These are phyloP conservation scores for Laticauda laticaudata DNA, from an alignment of 2,113 vertebrate genomes.

Conservation along the genomic window DNA sequence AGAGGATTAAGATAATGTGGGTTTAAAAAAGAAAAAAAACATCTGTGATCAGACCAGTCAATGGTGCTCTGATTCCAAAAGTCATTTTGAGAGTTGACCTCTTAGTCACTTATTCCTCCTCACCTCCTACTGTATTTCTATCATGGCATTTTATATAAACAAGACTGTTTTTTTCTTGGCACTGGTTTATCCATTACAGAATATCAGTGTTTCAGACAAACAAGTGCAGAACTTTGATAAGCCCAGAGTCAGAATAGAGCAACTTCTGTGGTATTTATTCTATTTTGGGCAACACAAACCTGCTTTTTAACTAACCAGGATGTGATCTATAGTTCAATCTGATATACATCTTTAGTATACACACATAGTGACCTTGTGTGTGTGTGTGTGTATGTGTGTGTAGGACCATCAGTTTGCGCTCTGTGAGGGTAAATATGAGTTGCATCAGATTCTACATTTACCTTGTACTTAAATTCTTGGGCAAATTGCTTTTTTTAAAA, in stretches of 20 bases:
- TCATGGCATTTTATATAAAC: background rate
- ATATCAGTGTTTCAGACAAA: background rate
- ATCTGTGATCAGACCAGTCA: background rate
- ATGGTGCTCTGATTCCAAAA: background rate
- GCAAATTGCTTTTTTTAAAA: background rate
- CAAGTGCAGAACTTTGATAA: background rate
- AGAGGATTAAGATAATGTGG: background rate
- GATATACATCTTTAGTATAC: background rate
- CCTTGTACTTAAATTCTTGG: background rate
- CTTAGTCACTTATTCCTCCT: background rate
- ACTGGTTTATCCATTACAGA: background rate
- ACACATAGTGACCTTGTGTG: background rate
- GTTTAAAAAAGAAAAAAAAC: background rate
- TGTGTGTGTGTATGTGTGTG: background rate
- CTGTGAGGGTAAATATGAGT: background rate
- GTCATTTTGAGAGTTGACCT: background rate
- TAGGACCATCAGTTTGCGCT: background rate
- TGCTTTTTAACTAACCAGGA: background rate
- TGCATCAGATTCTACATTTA: background rate
- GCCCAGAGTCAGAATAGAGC: background rate
- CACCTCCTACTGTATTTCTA: background rate
- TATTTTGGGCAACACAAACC: background rate
- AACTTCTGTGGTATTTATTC: background rate
- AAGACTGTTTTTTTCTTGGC: background rate
- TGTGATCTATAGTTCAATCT: background rate